phyloP scores from a whole-genome alignment of 1,140 invertebrate species.

The Heliothis virescens region DNA sequence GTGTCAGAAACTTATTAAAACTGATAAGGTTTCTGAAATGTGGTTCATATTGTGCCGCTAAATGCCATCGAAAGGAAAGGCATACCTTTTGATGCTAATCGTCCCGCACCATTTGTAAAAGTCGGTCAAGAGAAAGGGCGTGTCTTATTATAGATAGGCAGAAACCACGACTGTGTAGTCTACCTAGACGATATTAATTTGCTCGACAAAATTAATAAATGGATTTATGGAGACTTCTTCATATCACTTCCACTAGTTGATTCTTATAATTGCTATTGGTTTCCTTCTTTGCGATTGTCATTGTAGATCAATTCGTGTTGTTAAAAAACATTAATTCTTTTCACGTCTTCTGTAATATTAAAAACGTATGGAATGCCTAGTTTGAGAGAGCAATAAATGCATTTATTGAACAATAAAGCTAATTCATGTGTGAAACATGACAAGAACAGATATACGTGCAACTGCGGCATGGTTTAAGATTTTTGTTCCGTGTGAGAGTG shows the following conservation, averaged over 20 bases:
- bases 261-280: no score
- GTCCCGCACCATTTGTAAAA: constrained; percentile 2
- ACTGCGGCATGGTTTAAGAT: background rate
- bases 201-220: background rate
- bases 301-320: background rate
- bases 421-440: constrained; percentile 39
- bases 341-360: background rate
- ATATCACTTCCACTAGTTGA: background rate
- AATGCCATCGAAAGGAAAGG: background rate
- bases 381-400: constrained; percentile 11
- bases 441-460: constrained; percentile 23
- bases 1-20: no score
- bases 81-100: background rate
- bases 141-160: background rate
- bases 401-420: constrained; percentile 31
- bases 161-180: no score
- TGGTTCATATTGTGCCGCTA: background rate
- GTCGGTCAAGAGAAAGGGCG: constrained; percentile 3
- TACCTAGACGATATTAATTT: no score
- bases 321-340: constrained; percentile 10
- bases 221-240: background rate
- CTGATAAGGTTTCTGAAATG: no score
- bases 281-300: background rate
- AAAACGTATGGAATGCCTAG: constrained; percentile 4
- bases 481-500: constrained; percentile 2